Percentiles rank a stretch among this genome's conserved stretches.
Conservation (phyloP, 2,113 vertebrate genomes). For the Axis porcinus region DNA sequence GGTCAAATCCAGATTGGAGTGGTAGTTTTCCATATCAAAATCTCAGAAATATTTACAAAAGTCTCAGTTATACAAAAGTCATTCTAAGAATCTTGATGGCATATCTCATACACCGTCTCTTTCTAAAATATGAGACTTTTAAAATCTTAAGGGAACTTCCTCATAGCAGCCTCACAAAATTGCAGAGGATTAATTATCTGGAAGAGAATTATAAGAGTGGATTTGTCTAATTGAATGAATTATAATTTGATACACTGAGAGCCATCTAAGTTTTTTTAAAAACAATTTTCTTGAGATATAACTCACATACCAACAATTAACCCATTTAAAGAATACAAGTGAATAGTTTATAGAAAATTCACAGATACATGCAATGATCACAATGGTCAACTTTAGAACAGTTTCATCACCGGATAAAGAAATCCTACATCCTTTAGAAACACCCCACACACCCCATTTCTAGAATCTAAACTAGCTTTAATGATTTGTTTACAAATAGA, state of each 20-base stretch:
- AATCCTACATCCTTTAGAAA: not conserved
- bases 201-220: not conserved
- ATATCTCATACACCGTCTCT: not conserved
- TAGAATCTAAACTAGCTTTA: not conserved
- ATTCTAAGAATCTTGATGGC: not conserved
- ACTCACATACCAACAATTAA: not conserved
- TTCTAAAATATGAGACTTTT: not conserved
- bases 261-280: not conserved
- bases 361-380: rapidly evolving
- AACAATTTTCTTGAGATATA: not conserved
- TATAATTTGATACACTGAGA: not conserved
- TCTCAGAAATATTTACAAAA: not conserved
- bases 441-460: no score
- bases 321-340: not conserved
- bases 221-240: not conserved
- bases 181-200: not conserved
- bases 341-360: not conserved
- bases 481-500: not conserved
- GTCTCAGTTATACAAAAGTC: not conserved
- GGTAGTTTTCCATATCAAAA: not conserved
- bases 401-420: not conserved
- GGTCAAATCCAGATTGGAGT: not conserved
- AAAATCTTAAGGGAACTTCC: not conserved
- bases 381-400: not conserved
- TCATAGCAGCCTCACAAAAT: not conserved